Evolutionary conservation across 2,113 vertebrate genomes (phyloP), one percentile per base, ranked within the genome.

Genomic region (Cheilinus undulatus): DNA sequence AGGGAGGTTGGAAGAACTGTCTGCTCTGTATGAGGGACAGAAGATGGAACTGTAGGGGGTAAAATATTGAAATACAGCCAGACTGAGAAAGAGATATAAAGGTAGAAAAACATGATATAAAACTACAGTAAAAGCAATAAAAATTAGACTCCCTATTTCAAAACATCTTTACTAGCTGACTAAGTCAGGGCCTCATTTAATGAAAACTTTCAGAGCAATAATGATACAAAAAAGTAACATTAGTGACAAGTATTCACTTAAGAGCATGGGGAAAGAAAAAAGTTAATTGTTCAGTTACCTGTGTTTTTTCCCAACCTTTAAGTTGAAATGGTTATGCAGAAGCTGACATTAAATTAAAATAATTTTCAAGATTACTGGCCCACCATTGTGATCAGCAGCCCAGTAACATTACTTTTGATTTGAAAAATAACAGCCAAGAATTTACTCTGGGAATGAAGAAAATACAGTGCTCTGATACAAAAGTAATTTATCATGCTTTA

Each of bases 11-110:
- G 22, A 69, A 22, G 69, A 49, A 5, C 54, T 22, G 26, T 63
- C 68, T 50, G n/a, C 14, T 26, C 26, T 69, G 43, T 22, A 75
- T 61, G n/a, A 74, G 11, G 42, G 19, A 52, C 19, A 60, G 50
- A 76, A 42, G 56, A 19, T 19, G 19, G 50, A 49, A 59, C 49
- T 65, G 69, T 8, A 60, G 76, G 73, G n/a, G 51, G 84, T 68
- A 52, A 69, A 76, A 77, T 64, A 71, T 36, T 83, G 48, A 84
- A 82, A 84, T 66, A 68, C 20, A 66, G 62, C 73, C 45, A 62
- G 23, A 60, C 11, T 7, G 22, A 75, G 32, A 43, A 50, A 58
- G 34, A 64, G 3, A 59, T 69, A 85, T 72, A 45, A 63, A 72
- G 36, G 71, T 3, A 19, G 26, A 61, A 20, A 23, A 73, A 61